phyloP scores from a whole-genome alignment of 2,113 vertebrate species.

The Aix galericulata region DNA sequence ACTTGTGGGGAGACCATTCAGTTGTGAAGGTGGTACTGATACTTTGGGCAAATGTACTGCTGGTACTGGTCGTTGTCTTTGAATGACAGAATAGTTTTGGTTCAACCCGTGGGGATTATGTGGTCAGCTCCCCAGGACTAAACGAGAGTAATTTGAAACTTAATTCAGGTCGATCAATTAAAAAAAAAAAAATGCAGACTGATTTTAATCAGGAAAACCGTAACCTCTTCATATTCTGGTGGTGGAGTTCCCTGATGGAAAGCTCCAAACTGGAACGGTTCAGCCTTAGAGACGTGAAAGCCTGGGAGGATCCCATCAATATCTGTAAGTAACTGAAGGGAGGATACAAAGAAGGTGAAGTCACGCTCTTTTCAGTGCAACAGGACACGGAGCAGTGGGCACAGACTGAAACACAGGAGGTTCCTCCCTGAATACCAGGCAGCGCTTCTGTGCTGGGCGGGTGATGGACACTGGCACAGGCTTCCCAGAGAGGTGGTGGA shows the following conservation, averaged over 20 bases:
- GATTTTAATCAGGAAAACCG: not conserved
- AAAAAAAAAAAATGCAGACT: not conserved
- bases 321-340: too few species aligned
- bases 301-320: too few species aligned
- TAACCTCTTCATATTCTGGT: fast-evolving
- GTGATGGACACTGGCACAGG: too few species aligned
- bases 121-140: not conserved
- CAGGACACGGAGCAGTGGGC: too few species aligned
- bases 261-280: too few species aligned
- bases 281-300: too few species aligned
- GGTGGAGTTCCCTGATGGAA: not conserved
- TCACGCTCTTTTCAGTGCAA: too few species aligned
- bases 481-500: too few species aligned
- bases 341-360: too few species aligned
- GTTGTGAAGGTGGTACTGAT: not conserved
- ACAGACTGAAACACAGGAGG: too few species aligned
- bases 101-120: not conserved
- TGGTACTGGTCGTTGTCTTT: not conserved
- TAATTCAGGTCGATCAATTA: not conserved
- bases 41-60: not conserved
- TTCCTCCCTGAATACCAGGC: too few species aligned
- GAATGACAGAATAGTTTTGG: not conserved
- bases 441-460: too few species aligned
- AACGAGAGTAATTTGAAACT: not conserved
- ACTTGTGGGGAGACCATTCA: not conserved